These are phyloP conservation scores for Atlantisia rogersi DNA, from an alignment of 2,113 vertebrate species.

Conservation along the genomic window DNA sequence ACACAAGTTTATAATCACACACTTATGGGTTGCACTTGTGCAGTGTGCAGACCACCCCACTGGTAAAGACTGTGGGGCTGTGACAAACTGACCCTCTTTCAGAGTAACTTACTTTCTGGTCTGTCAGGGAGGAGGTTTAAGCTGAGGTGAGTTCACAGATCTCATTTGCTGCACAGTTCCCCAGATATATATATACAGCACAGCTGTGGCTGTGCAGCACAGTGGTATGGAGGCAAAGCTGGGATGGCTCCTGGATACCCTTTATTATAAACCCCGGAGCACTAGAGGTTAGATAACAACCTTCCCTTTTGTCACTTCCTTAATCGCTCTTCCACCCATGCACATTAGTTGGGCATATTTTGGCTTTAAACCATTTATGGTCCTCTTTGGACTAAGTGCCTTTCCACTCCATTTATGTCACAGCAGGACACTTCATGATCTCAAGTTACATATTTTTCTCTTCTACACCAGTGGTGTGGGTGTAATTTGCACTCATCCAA, in stretches of 20 bases:
- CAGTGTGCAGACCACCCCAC: background rate
- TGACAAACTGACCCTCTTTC: too few relatives aligned
- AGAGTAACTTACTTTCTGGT: background rate
- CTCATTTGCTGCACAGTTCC: background rate
- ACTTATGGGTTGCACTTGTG: rapidly evolving
- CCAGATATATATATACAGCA: rapidly evolving
- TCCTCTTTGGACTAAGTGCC: constrained; percentile 13
- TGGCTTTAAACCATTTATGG: constrained; percentile 3
- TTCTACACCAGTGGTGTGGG: background rate
- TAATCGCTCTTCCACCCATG: background rate
- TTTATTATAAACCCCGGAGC: background rate
- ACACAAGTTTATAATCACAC: background rate
- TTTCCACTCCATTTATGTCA: constrained; percentile 53
- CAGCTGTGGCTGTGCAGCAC: background rate
- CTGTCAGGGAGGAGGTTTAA: background rate
- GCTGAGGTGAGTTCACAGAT: background rate
- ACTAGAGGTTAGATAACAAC: background rate
- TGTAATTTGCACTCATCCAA: constrained; percentile 9
- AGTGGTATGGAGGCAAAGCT: background rate
- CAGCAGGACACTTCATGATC: constrained; percentile 45
- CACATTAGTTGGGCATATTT: background rate
- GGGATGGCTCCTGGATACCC: background rate
- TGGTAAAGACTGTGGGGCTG: rapidly evolving
- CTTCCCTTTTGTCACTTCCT: background rate
- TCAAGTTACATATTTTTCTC: constrained; percentile 41